A percentile compares a stretch with the other conserved stretches of the same genome.
Evolutionary conservation across 2,888 invertebrate species (phyloP).

Genomic region (Amiota mariae): DNA sequence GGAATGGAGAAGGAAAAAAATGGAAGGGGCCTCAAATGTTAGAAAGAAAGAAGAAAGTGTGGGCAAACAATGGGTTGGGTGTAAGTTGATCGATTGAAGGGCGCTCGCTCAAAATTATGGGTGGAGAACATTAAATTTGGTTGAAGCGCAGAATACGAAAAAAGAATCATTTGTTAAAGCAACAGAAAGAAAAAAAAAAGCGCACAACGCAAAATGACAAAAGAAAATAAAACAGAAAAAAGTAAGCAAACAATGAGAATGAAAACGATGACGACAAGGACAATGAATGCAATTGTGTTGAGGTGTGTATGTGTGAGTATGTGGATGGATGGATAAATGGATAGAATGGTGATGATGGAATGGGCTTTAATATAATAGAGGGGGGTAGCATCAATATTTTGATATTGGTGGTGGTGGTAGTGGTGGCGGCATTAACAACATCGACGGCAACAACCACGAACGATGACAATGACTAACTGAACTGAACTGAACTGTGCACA

Average conservation of each 20-base stretch:
- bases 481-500: conserved; percentile 1
- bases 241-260: neutral
- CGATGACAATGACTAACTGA: neutral
- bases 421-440: neutral
- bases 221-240: conserved; percentile 30
- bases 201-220: conserved; percentile 25
- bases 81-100: neutral
- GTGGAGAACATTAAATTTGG: neutral
- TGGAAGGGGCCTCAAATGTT: neutral
- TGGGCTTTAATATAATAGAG: too few relatives aligned
- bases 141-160: neutral
- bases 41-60: conserved; percentile 2
- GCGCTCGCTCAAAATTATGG: neutral
- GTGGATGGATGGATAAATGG: conserved; percentile 20
- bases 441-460: neutral
- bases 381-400: conserved; percentile 12
- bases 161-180: conserved; percentile 18
- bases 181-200: conserved; percentile 31
- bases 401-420: neutral
- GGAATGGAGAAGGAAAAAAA: neutral
- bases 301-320: conserved; percentile 6
- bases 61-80: conserved; percentile 12
- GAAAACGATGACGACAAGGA: conserved; percentile 20
- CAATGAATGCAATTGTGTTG: conserved; percentile 24
- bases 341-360: neutral